Base-by-base conservation (phyloP, 2,888 invertebrate species). In the Acanthopleura granulata region DNA sequence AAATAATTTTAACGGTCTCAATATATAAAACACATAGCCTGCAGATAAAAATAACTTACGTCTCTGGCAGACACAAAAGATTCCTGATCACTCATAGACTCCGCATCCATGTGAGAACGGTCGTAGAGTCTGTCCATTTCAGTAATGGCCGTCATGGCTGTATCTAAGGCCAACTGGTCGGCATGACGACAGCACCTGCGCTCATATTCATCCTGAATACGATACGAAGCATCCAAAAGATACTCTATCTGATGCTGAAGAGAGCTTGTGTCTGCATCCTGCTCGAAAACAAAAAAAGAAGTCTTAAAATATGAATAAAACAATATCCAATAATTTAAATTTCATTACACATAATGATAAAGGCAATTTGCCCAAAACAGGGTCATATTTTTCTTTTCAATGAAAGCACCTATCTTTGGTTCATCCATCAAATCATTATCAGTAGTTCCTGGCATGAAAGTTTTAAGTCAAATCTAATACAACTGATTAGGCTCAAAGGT, bases 41-140 rank as follows among this genome's bases (percentile, higher is more conserved):
- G 40, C 40, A 40, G 40, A 40, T 9, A 40, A 6, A 40, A 22
- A 57, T 6, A 57, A 81, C 87, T 86, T 81, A 91, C 91, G 90
- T 98, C 98, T 87, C 97, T 94, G 0, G 98, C 98, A 0, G 98
- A 98, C 72, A 97, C 96, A 91, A 98, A 99, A 79, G 97, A 97
- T 90, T 98, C 98, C 69, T 86, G 83, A 74, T 90, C 90, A 76
- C 87, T 88, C 4, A 83, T 80, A 0, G 87, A 88, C 4, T 85
- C 85, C 15, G 82, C 83, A 74, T 86, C 87, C 61, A 85, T 77
- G 62, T 80, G 82, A 57, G 80, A 73, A 62, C 79, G 78, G 72
- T 83, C 83, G 12, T 80, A 75, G 27, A 79, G 78, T 16, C 78
- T 75, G 49, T 84, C 82, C 69, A 84, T 81, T 71, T 82, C 82